Percentiles rank a stretch among this genome's conserved stretches.
phyloP scores from a whole-genome alignment of 2,888 invertebrate species.

The Mesorhabditis spiculigera region DNA sequence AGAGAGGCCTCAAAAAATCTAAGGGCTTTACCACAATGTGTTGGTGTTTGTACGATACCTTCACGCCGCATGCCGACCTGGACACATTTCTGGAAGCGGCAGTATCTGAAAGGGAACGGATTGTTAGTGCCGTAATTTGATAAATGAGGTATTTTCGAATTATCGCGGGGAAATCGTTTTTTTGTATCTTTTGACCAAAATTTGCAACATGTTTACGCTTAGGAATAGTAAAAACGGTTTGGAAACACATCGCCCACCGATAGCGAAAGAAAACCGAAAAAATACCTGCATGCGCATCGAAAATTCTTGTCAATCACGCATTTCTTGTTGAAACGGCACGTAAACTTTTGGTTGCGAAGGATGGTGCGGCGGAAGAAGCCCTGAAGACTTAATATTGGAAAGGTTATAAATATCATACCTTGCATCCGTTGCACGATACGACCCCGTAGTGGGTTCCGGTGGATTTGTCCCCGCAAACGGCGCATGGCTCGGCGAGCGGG shows the following conservation, averaged over 20 bases:
- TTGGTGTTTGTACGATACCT: conserved; percentile 21
- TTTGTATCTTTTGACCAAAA: too few species aligned
- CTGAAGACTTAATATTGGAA: conserved; percentile 17
- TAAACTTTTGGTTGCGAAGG: conserved; percentile 56
- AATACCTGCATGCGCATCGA: conserved; percentile 53
- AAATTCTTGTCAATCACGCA: conserved; percentile 59
- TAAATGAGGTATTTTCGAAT: too few species aligned
- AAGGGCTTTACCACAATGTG: too few species aligned
- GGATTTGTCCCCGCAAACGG: conserved; percentile 53
- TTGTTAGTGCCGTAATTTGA: not conserved
- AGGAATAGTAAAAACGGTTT: too few species aligned
- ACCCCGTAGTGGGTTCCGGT: conserved; percentile 44
- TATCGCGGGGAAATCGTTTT: too few species aligned
- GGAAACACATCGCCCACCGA: too few species aligned
- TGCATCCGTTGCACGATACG: conserved; percentile 55
- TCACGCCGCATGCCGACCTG: conserved; percentile 56
- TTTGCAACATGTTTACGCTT: too few species aligned
- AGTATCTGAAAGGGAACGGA: conserved; percentile 16
- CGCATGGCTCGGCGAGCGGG: conserved; percentile 55
- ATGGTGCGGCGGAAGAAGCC: conserved; percentile 58
- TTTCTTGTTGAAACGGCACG: conserved; percentile 56
- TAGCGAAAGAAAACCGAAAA: not conserved
- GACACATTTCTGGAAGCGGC: conserved; percentile 56
- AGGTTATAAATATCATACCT: conserved; percentile 16
- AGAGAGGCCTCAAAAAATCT: too few species aligned